Conservation (phyloP, 2,797 vertebrate genomes). For the Pempheris klunzingeri region DNA sequence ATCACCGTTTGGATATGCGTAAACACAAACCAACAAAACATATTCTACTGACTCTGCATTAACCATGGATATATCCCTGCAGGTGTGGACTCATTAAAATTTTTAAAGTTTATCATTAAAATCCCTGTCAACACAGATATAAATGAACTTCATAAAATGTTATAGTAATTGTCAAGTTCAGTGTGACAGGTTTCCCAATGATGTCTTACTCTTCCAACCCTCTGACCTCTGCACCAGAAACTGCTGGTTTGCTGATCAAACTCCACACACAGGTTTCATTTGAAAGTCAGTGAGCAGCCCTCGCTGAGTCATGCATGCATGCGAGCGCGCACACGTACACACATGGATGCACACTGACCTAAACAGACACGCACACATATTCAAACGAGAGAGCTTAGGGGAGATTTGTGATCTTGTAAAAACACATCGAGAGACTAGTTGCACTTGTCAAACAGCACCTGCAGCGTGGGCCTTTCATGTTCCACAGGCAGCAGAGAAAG, state of each 20-base stretch:
- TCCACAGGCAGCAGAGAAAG: conserved; percentile 22
- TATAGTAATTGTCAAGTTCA: conserved; percentile 40
- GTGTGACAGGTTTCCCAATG: conserved; percentile 44
- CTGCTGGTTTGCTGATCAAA: conserved; percentile 53
- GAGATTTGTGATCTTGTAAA: conserved; percentile 81
- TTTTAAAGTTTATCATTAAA: not conserved
- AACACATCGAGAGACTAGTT: conserved; percentile 71
- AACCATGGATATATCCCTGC: not conserved
- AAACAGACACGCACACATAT: conserved; percentile 44
- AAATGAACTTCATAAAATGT: too few relatives aligned
- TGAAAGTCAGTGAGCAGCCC: conserved; percentile 46
- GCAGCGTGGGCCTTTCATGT: conserved; percentile 66
- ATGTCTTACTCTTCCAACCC: conserved; percentile 47
- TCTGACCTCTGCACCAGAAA: conserved; percentile 38
- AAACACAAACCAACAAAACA: not conserved
- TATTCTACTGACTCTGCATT: not conserved
- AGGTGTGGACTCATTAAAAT: not conserved
- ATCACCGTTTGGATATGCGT: not conserved
- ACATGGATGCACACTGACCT: conserved; percentile 40
- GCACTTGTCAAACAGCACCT: conserved; percentile 80
- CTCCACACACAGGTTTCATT: conserved; percentile 51
- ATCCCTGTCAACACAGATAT: conserved; percentile 3
- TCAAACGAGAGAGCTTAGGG: conserved; percentile 63
- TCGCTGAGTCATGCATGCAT: conserved; percentile 53
- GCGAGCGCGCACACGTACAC: conserved; percentile 51